These are phyloP conservation scores for Coelinius sp. DNA, from an alignment of 2,888 invertebrate genomes.

Conservation along the genomic window DNA sequence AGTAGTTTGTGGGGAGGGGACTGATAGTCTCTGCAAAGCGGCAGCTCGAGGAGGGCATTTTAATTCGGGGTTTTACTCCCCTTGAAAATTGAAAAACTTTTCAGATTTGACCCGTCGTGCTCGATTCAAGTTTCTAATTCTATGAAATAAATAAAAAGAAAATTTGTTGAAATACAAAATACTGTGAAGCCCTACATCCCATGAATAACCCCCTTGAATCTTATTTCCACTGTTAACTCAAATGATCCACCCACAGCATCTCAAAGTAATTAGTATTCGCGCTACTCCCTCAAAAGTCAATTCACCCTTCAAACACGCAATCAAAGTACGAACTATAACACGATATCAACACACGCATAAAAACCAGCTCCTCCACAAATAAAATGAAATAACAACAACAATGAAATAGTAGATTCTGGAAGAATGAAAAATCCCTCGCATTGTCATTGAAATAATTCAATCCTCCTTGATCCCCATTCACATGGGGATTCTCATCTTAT, in stretches of 20 bases:
- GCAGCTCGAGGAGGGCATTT: too few species aligned
- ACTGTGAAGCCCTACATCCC: not conserved
- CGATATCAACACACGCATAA: too few species aligned
- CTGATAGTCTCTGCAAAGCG: too few species aligned
- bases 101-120: too few species aligned
- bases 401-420: not conserved
- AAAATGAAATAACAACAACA: too few species aligned
- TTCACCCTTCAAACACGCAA: not conserved
- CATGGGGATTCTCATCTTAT: not conserved
- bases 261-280: not conserved
- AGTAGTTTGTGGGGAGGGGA: too few species aligned
- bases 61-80: too few species aligned
- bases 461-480: not conserved
- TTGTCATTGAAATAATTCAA: constrained; percentile 11
- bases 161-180: not conserved
- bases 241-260: not conserved
- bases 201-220: not conserved
- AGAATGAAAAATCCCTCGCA: not conserved
- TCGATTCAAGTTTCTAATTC: too few species aligned
- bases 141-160: too few species aligned
- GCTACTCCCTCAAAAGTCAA: not conserved
- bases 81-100: too few species aligned
- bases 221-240: not conserved
- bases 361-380: too few species aligned
- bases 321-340: not conserved